phyloP scores from a whole-genome alignment of 1,140 invertebrate species.

The Tetraneura akinire region DNA sequence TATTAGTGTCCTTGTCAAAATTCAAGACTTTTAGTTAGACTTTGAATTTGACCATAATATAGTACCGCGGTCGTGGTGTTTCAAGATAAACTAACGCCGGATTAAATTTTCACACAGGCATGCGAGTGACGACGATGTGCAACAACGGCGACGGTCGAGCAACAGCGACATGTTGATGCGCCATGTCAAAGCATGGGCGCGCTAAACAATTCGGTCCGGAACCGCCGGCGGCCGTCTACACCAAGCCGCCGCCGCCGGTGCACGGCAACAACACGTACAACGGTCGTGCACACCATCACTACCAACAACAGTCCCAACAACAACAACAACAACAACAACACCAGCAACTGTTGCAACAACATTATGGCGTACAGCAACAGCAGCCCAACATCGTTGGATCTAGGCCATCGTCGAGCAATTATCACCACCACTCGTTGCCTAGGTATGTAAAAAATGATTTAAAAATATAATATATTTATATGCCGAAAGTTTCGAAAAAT shows the following conservation, averaged over 20 bases:
- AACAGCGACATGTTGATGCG: conserved; percentile 38
- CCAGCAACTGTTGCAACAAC: not conserved
- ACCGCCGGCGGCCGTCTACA: conserved; percentile 40
- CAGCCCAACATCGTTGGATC: not conserved
- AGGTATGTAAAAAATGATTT: no score
- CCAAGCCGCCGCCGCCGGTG: conserved; percentile 42
- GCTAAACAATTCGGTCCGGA: conserved; percentile 47
- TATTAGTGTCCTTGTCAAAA: no score
- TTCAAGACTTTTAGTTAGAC: no score
- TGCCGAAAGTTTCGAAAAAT: no score
- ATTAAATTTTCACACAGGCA: not conserved
- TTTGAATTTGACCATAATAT: no score
- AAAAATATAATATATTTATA: no score
- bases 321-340: conserved; percentile 23
- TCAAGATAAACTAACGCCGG: not conserved
- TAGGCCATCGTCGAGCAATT: not conserved
- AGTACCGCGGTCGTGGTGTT: no score
- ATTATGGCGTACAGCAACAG: not conserved
- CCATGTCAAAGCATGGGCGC: conserved; percentile 43
- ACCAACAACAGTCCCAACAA: not conserved
- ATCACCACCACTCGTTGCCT: conserved; percentile 46
- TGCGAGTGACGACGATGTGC: not conserved
- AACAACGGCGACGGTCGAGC: not conserved
- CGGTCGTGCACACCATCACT: conserved; percentile 20
- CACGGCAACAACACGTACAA: conserved; percentile 49